Conservation (phyloP, 2,797 vertebrate species). For the Sarcoramphus papa region DNA sequence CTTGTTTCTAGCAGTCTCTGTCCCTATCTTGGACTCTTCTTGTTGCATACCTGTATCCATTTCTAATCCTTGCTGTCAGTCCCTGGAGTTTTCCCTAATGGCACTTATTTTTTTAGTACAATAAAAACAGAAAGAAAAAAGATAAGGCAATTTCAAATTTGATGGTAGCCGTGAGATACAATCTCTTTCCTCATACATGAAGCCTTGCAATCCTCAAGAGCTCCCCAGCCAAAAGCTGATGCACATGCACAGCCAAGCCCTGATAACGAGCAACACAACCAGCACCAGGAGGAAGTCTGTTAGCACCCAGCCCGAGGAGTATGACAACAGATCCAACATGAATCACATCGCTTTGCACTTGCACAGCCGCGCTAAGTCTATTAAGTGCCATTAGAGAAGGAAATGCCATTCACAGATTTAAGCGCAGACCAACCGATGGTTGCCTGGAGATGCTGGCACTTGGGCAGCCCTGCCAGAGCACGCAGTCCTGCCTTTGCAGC, state of each 20-base stretch:
- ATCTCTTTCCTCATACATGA: neutral
- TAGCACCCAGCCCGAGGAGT: neutral
- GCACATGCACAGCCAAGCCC: neutral
- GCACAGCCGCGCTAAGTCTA: fast-evolving
- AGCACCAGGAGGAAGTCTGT: neutral
- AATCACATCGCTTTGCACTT: fast-evolving
- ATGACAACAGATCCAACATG: fast-evolving
- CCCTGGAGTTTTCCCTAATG: neutral
- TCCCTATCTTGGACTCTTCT: neutral
- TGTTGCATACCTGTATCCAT: neutral
- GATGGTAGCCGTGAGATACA: neutral
- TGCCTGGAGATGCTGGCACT: neutral
- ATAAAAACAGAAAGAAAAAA: neutral
- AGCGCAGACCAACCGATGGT: fast-evolving
- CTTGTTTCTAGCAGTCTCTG: neutral
- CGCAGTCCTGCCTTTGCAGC: neutral
- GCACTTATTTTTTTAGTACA: neutral
- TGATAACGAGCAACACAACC: fast-evolving
- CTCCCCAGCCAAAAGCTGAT: neutral
- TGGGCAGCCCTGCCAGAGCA: neutral
- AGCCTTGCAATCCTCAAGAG: neutral
- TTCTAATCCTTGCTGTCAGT: neutral
- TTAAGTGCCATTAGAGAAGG: neutral
- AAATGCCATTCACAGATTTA: neutral
- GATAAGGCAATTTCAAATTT: neutral